A percentile compares a stretch with the other conserved stretches of the same genome.
Conservation (phyloP, 2,113 vertebrate genomes). For the Corvus hawaiiensis region DNA sequence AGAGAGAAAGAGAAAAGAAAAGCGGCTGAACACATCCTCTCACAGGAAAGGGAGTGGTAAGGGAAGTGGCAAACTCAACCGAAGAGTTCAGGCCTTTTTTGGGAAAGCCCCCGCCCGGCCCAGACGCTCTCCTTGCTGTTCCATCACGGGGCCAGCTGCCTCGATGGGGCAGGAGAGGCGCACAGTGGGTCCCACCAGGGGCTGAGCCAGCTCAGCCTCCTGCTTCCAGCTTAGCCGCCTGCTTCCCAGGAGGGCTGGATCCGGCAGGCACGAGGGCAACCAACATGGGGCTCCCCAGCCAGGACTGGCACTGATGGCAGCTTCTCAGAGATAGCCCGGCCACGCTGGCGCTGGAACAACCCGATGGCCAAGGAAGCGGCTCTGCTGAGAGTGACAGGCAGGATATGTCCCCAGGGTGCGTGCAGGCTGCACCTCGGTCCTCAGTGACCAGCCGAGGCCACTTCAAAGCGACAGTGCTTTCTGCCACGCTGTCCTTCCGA, state of each 20-base stretch:
- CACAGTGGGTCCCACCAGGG: accelerated
- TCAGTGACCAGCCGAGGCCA: not conserved
- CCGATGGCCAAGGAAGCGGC: accelerated
- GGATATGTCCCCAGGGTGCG: accelerated
- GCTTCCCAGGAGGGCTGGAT: not conserved
- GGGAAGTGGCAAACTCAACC: conserved; percentile 63
- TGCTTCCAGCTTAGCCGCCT: not conserved
- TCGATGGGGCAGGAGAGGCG: not conserved
- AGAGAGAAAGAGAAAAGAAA: conserved; percentile 38
- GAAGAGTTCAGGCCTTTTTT: conserved; percentile 66
- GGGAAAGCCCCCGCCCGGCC: conserved; percentile 53
- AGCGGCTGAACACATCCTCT: conserved; percentile 33
- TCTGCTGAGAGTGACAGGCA: not conserved
- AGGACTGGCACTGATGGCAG: not conserved
- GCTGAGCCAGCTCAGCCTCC: not conserved
- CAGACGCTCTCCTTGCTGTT: not conserved
- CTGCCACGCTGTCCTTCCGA: not conserved
- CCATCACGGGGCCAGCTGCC: not conserved
- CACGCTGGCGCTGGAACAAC: not conserved
- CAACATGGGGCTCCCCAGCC: not conserved
- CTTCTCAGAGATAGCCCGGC: accelerated
- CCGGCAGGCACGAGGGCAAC: accelerated
- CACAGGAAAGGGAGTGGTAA: conserved; percentile 70
- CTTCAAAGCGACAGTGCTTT: accelerated
- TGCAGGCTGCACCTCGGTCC: not conserved